Conservation (phyloP, 2,113 vertebrate genomes). For the Eulemur rufifrons region DNA sequence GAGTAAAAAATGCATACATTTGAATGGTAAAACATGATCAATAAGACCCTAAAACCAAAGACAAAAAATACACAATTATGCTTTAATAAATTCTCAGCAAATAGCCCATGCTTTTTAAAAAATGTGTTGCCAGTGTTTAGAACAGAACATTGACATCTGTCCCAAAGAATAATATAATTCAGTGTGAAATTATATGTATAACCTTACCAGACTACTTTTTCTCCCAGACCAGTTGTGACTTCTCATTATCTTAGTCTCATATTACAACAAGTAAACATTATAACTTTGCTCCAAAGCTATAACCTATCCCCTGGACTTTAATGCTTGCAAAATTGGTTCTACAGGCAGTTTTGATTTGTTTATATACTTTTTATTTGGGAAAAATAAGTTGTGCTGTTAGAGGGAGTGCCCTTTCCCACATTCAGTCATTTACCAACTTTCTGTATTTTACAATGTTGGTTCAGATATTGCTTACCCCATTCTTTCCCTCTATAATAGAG, state of each 20-base stretch:
- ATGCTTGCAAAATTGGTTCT: background rate
- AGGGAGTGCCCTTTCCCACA: background rate
- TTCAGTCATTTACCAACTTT: background rate
- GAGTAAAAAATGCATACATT: conserved; percentile 69
- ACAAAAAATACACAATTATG: conserved; percentile 41
- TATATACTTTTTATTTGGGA: background rate
- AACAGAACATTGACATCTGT: conserved; percentile 23
- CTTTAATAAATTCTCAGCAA: conserved; percentile 37
- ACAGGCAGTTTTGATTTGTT: background rate
- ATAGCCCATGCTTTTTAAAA: background rate
- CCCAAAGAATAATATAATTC: conserved; percentile 22
- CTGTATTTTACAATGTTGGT: background rate
- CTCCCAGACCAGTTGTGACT: background rate
- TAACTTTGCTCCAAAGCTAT: background rate
- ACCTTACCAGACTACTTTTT: background rate
- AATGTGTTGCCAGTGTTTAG: conserved; percentile 36
- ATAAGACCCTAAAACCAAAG: conserved; percentile 45
- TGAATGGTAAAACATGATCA: conserved; percentile 48
- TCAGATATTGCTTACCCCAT: background rate
- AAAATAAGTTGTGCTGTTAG: background rate
- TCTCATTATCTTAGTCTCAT: background rate
- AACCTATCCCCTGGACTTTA: background rate
- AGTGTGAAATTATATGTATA: background rate
- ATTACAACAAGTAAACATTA: background rate
- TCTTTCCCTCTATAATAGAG: background rate